Base-by-base conservation (phyloP, 2,797 vertebrate species). In the Pangasius krempfi region DNA sequence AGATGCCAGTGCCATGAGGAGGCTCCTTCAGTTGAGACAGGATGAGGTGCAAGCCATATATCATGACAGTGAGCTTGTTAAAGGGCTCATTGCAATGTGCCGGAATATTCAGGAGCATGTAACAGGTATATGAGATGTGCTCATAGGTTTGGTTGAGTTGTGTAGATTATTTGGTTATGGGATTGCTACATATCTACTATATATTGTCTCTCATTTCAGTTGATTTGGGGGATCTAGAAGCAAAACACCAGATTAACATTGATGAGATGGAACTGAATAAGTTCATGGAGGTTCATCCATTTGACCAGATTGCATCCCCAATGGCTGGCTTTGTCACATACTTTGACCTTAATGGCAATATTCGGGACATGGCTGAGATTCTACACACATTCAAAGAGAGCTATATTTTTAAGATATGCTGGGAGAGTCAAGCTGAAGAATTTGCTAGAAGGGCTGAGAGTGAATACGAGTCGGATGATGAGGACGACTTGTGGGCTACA, bases 41-140 rank as follows among this genome's bases (percentile, higher is more conserved):
- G 2, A 89, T 0, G 98, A 98, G 91, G 80, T 98, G 13, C 0
- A 6, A 0, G 89, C 89, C 44, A 90, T 99, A 8, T 94, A 91
- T 89, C 22, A 25, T 0, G 96, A 98, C 91, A 94, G 92, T 7
- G 90, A 94, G 58, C 92, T 93, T 2, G 91, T 98, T 4, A 95
- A 96, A 54, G 93, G 94, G 60, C 91, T 99, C 13, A 89, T 99
- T 90, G 94, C 86, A 85, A 96, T 97, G 96, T 96, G 95, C 44
- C 94, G 84, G 87, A 96, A 92, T 85, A 96, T 97, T 85, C 92
- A 95, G 83, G 92, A 94, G 18, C 89, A 92, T 30, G 87, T 98
- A 18, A 93, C 88, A 94, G 97, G 98, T 99, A 94, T 25, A 66
- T n/a, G 14, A 95, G 92, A 37, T 84, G 33, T 60, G 25, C 54